Base-by-base conservation (phyloP, 1,140 invertebrate species). In the Drosophila lacertosa region DNA sequence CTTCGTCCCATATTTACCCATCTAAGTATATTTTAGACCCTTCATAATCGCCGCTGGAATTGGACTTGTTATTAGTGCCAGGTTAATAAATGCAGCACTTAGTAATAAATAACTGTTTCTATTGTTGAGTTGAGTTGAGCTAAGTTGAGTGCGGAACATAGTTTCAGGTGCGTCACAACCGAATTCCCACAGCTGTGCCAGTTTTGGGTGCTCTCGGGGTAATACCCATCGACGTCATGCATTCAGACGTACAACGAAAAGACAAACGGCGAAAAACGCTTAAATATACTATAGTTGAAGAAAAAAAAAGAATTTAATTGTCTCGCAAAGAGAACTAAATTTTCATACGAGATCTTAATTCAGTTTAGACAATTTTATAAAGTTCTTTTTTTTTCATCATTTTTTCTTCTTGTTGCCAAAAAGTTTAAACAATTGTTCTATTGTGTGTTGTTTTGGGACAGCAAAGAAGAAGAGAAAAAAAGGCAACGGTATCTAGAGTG, bases 401-500 rank as follows among this genome's bases (percentile, higher is more conserved):
- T 59, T 53, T 22, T 32, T 44, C 64, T 54, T 64, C 77, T 81
- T 66, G 69, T 67, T 64, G 63, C 74, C 82, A 77, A 81, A 68
- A 86, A 88, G 77, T 88, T 88, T 88, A 88, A 88, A 88, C 82
- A 88, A 88, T 88, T 88, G 82, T 88, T 88, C 82, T 88, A 88
- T 88, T 86, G 82, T 86, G 37, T 88, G 37, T 74, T 70, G 40
- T 74, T 81, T 84, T 81, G 57, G 81, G 78, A 64, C 84, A 74
- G 77, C 75, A 77, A 75, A 59, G 58, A 57, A 67, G 33, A 42
- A 71, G 33, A 75, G 54, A 39, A 57, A 69, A 33, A 77, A 59
- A 58, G 50, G 24, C 22, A 79, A 78, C 82, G 70, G 81, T 88
- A 86, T 68, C 82, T 88, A 78, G 77, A 88, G 74, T 89, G 82